A percentile compares a stretch with the other conserved stretches of the same genome.
Evolutionary conservation across 2,888 invertebrate genomes (phyloP).

Genomic region (Xestia xanthographa): DNA sequence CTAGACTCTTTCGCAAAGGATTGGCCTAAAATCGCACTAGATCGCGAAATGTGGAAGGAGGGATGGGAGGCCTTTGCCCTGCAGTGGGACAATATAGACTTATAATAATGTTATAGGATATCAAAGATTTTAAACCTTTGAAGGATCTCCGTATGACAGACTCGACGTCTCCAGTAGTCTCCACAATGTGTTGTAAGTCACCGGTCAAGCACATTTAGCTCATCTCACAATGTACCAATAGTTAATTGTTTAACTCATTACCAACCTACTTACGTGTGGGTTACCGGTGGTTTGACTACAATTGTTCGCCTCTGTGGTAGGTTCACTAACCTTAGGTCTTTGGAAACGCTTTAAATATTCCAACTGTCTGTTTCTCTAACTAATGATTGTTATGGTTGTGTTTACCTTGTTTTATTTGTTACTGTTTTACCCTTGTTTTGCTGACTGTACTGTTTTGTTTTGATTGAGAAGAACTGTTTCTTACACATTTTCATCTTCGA

Average conservation of each 20-base stretch:
- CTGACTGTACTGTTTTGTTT: conserved; percentile 7
- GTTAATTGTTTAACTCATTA: conserved; percentile 73
- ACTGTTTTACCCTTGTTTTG: conserved; percentile 14
- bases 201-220: conserved; percentile 51
- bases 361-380: conserved; percentile 52
- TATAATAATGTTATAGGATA: no score
- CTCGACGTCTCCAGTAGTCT: background rate
- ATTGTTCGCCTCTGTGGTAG: conserved; percentile 66
- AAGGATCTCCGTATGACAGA: background rate
- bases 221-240: conserved; percentile 57
- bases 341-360: conserved; percentile 65
- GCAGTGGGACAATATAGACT: no score
- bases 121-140: background rate
- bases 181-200: conserved; percentile 33
- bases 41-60: no score
- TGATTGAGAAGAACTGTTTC: background rate
- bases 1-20: no score
- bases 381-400: conserved; percentile 40
- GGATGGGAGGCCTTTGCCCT: no score
- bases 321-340: conserved; percentile 75
- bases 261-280: conserved; percentile 66
- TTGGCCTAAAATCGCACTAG: no score
- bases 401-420: conserved; percentile 33
- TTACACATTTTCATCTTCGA: conserved; percentile 1
- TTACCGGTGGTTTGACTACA: conserved; percentile 70